phyloP scores from a whole-genome alignment of 37 sponge, comb jelly and placozoan genomes.

The Aplysina aerophoba region DNA sequence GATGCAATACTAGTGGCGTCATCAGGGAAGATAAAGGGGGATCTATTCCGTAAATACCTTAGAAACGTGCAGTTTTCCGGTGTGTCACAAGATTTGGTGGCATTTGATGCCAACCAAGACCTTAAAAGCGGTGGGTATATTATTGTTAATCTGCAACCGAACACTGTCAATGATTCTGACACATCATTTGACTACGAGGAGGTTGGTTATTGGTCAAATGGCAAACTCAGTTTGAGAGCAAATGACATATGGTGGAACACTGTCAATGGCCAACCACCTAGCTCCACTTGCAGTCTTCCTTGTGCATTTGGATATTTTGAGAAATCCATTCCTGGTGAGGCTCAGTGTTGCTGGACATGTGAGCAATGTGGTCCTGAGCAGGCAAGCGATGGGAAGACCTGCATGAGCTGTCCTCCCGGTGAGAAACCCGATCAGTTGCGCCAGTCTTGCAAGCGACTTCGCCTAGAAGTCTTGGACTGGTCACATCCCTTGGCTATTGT shows the following conservation, averaged over 20 bases:
- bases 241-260: not conserved
- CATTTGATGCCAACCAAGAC: not conserved
- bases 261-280: not conserved
- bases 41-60: not conserved
- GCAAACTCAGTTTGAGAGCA: not conserved
- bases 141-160: not conserved
- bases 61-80: not conserved
- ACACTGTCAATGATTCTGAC: not conserved
- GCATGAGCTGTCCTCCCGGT: not conserved
- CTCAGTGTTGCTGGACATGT: constrained; percentile 9
- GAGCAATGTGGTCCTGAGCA: not conserved
- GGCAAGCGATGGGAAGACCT: not conserved
- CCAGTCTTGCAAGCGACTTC: not conserved
- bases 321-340: not conserved
- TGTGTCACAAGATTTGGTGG: not conserved
- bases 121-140: not conserved
- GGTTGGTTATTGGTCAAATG: not conserved
- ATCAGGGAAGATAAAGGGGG: not conserved
- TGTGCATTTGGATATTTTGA: not conserved
- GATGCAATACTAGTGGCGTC: not conserved
- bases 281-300: not conserved
- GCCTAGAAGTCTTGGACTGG: not conserved
- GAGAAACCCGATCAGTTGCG: not conserved
- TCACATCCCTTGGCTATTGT: not conserved
- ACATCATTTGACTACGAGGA: no score